Evolutionary conservation across 1,140 invertebrate genomes (phyloP), one percentile per base, ranked within the genome.

Genomic region (Halesus radiatus): DNA sequence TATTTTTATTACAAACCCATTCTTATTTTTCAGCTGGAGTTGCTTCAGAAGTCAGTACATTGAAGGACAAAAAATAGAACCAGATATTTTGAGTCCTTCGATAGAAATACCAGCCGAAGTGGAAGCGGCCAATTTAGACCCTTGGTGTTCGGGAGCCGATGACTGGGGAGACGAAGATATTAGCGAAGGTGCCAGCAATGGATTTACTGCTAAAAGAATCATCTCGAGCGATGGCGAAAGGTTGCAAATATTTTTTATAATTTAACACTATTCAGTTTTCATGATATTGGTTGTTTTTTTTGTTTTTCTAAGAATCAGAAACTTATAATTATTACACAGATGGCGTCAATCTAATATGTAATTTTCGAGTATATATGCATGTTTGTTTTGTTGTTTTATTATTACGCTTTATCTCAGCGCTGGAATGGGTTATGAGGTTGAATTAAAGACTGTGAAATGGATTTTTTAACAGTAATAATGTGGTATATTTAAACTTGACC

Each of bases 131-230:
- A 84, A 82, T 73, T 86, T 85, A 66, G 83, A 87, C 0, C 84
- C 78, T 76, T 95, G 94, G 94, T 91, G 94, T 77, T 88, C 89
- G n/a, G 93, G 92, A 82, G 93, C 93, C 0, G 92, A 95, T 85
- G 92, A 94, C 82, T 95, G 94, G 93, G 93, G 90, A 1, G 91
- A 92, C 64, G 88, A 88, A 45, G 86, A 87, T 23, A 68, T 74
- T 15, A 37, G 20, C 3, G 70, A 74, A 54, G 15, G 13, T n/a
- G 18, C 50, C 4, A 54, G 22, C 13, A 29, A 16, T 53, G 50
- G 10, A 3, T 74, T 74, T 56, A 23, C 70, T 29, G 52, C 13
- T 32, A 18, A 29, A 54, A 22, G 10, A 54, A 54, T 74, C 50
- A 16, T 22, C 20, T 60, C 20, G 7, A 22, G 56, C 23, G n/a